Conservation (phyloP, 1,140 invertebrate species). For the Chironomus tepperi region DNA sequence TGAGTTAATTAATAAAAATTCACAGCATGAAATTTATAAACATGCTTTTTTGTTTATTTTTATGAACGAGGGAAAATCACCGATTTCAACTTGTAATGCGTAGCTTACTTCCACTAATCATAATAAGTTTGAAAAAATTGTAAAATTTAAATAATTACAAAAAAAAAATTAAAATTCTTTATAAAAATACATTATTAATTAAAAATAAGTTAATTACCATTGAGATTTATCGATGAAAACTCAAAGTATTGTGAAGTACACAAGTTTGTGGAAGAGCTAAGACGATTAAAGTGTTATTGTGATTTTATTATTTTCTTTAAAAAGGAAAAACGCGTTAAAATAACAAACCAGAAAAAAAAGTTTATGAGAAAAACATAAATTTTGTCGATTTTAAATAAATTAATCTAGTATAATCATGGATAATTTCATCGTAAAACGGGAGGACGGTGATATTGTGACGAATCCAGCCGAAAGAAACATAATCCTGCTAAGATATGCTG, state of each 20-base stretch:
- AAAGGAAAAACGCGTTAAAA: not conserved
- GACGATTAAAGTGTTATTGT: not conserved
- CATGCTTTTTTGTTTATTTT: slow-evolving; percentile 5
- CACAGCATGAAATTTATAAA: not conserved
- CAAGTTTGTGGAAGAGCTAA: not conserved
- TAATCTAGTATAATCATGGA: not conserved
- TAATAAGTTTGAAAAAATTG: not conserved
- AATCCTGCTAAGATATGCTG: slow-evolving; percentile 10
- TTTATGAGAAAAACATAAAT: not conserved
- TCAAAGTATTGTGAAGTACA: not conserved
- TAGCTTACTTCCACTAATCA: not conserved
- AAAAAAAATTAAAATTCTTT: not conserved
- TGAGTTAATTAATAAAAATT: not conserved
- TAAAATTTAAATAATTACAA: not conserved
- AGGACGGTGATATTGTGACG: not conserved
- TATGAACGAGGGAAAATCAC: not conserved
- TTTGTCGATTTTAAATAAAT: not conserved
- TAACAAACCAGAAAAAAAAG: slow-evolving; percentile 8
- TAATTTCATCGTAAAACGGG: slow-evolving; percentile 10
- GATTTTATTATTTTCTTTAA: not conserved
- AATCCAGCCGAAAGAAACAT: slow-evolving; percentile 17
- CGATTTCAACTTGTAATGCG: not conserved
- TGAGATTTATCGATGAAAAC: not conserved
- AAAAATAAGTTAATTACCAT: not conserved
- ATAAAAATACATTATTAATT: not conserved